phyloP scores from a whole-genome alignment of 1,140 invertebrate genomes.

The Colletes gigas region DNA sequence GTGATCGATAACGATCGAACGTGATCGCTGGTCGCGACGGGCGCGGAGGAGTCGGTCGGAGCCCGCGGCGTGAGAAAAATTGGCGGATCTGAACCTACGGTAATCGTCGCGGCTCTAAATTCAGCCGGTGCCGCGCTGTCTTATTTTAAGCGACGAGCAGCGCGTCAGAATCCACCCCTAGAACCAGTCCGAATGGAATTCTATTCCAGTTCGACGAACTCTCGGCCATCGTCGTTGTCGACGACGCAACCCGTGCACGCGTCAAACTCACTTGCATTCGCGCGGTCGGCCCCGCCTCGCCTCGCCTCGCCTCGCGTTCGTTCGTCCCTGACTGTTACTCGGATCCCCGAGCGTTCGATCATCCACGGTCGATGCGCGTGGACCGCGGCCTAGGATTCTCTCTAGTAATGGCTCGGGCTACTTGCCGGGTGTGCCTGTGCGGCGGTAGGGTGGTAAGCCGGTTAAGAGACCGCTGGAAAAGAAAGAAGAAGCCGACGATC shows the following conservation, averaged over 20 bases:
- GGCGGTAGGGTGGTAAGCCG: slow-evolving; percentile 55
- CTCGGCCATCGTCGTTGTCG: slow-evolving; percentile 36
- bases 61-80: slow-evolving; percentile 2
- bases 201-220: slow-evolving; percentile 54
- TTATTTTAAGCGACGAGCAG: slow-evolving; percentile 39
- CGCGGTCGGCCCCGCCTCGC: not conserved
- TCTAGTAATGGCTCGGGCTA: slow-evolving; percentile 50
- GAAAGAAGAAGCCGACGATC: slow-evolving; percentile 57
- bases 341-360: slow-evolving; percentile 48
- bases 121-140: slow-evolving; percentile 20
- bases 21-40: not conserved
- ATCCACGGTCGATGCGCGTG: slow-evolving; percentile 55
- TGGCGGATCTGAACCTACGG: slow-evolving; percentile 50
- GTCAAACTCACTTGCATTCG: slow-evolving; percentile 41
- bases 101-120: slow-evolving; percentile 46
- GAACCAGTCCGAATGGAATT: slow-evolving; percentile 51
- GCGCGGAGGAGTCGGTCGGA: not conserved
- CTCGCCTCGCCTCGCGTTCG: not conserved
- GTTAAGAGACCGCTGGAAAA: slow-evolving; percentile 63
- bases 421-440: slow-evolving; percentile 52
- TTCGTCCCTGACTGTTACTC: slow-evolving; percentile 38
- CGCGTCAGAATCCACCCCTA: slow-evolving; percentile 51
- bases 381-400: slow-evolving; percentile 29
- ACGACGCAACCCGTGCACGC: slow-evolving; percentile 41
- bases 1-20: too few relatives aligned